Conservation (phyloP, 2,888 invertebrate species). For the Xestoiulus laeticollis region DNA sequence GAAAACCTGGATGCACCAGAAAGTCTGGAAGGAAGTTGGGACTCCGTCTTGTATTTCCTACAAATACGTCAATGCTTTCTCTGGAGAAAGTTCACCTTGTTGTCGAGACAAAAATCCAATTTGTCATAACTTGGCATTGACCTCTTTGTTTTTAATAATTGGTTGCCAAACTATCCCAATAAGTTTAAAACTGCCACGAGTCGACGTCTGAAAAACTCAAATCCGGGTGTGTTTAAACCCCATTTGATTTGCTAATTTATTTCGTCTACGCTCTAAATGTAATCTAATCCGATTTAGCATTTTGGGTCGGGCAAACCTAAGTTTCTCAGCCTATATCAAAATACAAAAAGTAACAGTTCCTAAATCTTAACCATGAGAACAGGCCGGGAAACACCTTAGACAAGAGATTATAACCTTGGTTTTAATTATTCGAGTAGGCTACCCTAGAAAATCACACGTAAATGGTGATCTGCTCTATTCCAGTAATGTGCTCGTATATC, state of each 20-base stretch:
- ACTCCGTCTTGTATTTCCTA: background rate
- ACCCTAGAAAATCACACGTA: background rate
- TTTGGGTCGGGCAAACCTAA: background rate
- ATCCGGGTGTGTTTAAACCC: constrained; percentile 1
- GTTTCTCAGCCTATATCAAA: background rate
- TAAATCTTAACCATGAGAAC: background rate
- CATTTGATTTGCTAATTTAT: background rate
- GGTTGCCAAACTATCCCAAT: background rate
- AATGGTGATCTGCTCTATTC: background rate
- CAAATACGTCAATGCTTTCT: background rate
- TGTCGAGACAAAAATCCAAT: background rate
- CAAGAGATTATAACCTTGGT: background rate
- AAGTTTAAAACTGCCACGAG: background rate
- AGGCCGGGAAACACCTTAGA: background rate
- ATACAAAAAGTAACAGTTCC: constrained; percentile 20
- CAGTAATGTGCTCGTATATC: background rate
- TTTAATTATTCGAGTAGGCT: background rate
- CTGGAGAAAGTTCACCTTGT: background rate
- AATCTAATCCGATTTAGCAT: background rate
- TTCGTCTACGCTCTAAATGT: background rate
- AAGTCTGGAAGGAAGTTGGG: background rate
- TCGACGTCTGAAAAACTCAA: background rate
- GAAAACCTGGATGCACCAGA: background rate
- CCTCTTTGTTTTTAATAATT: background rate
- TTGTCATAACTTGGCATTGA: background rate